Percentiles rank a stretch among this genome's conserved stretches.
phyloP scores from a whole-genome alignment of 2,113 vertebrate genomes.

The Scalopus aquaticus region DNA sequence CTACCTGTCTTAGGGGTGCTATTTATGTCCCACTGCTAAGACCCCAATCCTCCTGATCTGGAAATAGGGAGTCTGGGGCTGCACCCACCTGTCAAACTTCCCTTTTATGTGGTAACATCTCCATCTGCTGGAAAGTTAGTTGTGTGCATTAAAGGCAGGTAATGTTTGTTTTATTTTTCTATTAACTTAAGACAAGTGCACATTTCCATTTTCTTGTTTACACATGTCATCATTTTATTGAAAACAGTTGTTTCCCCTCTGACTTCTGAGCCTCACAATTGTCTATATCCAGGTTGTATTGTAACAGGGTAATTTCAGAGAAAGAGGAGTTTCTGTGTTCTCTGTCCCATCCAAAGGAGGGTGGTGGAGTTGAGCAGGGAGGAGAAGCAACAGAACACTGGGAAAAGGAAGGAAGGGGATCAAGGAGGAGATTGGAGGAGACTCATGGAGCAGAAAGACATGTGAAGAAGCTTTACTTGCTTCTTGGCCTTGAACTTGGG shows the following conservation, averaged over 20 bases:
- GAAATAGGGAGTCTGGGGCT: neutral
- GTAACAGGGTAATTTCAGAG: too few relatives aligned
- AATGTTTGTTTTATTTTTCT: neutral
- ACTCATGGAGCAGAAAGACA: too few relatives aligned
- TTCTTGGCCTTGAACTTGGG: too few relatives aligned
- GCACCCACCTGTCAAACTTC: neutral
- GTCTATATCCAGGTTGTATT: neutral
- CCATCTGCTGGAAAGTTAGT: conserved; percentile 73
- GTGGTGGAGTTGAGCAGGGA: too few relatives aligned
- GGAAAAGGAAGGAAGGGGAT: too few relatives aligned
- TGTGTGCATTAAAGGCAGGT: conserved; percentile 46
- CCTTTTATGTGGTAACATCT: conserved; percentile 58
- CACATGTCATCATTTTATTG: neutral
- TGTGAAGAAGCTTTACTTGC: too few relatives aligned
- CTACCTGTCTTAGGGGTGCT: neutral
- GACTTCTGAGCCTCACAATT: neutral
- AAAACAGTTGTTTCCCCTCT: neutral
- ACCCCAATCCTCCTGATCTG: neutral
- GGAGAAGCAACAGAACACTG: too few relatives aligned
- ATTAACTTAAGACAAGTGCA: neutral
- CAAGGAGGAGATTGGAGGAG: too few relatives aligned
- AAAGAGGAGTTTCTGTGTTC: too few relatives aligned
- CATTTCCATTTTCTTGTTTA: neutral
- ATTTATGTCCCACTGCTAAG: neutral
- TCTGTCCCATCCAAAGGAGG: too few relatives aligned